phyloP scores from a whole-genome alignment of 2,113 vertebrate species.

The Edolisoma coerulescens region DNA sequence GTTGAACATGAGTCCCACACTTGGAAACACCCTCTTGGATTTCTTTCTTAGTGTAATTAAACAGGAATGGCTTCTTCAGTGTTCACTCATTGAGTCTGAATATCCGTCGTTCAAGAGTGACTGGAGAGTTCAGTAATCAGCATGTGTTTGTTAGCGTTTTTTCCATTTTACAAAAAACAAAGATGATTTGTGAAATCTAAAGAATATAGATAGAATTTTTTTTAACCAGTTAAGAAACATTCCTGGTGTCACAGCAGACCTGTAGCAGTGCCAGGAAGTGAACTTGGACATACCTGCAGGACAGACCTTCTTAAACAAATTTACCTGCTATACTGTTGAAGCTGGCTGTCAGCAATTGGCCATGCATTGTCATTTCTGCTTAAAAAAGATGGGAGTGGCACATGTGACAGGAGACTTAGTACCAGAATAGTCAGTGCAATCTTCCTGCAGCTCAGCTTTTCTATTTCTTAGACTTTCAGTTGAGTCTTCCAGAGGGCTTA shows the following conservation, averaged over 20 bases:
- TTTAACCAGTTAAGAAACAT: neutral
- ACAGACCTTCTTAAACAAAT: neutral
- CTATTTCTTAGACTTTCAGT: neutral
- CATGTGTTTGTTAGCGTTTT: fast-evolving
- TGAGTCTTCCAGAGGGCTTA: neutral
- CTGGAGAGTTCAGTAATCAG: neutral
- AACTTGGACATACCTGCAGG: neutral
- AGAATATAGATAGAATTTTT: neutral
- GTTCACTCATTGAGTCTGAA: neutral
- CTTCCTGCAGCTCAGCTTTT: neutral
- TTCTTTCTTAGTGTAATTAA: neutral
- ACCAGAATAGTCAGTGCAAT: neutral
- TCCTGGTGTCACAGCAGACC: neutral
- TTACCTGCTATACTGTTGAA: neutral
- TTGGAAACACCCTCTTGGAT: neutral
- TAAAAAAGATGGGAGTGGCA: neutral
- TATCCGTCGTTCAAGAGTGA: neutral
- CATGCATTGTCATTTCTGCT: neutral
- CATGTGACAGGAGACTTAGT: neutral
- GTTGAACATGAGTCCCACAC: neutral
- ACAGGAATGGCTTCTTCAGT: neutral
- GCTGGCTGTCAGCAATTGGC: neutral
- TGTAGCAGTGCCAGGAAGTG: neutral
- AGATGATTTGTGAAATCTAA: neutral
- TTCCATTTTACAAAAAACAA: neutral